phyloP scores from a whole-genome alignment of 2,113 vertebrate species.

The Crotalus viridis region DNA sequence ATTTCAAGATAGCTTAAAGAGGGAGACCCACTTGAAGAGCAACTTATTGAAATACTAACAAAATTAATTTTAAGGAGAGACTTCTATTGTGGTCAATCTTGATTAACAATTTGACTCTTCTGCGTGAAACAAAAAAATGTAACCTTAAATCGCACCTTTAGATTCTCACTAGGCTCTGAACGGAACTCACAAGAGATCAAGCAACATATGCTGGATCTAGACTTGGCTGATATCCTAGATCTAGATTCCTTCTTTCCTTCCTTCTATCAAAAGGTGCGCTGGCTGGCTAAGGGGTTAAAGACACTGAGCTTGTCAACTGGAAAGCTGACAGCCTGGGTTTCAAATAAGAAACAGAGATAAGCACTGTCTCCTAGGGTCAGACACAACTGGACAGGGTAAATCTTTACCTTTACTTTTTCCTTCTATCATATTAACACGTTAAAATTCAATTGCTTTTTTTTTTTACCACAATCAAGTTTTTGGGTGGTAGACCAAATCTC shows the following conservation, averaged over 20 bases:
- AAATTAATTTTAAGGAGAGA: not conserved
- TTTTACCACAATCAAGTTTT: not conserved
- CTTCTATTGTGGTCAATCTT: not conserved
- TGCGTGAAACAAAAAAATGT: not conserved
- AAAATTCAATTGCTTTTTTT: not conserved
- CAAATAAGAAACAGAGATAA: not conserved
- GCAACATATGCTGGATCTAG: not conserved
- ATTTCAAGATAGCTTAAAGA: not conserved
- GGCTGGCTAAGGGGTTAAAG: not conserved
- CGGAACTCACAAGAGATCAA: not conserved
- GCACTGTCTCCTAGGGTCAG: not conserved
- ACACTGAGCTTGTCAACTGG: not conserved
- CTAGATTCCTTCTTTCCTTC: not conserved
- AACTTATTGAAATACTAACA: not conserved
- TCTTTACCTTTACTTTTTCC: not conserved
- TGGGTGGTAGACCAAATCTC: not conserved
- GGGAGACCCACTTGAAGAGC: not conserved
- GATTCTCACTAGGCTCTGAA: not conserved
- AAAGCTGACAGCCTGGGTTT: not conserved
- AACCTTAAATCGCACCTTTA: not conserved
- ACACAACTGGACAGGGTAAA: not conserved
- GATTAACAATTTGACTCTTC: not conserved
- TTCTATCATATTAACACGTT: not conserved
- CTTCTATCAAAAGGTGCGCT: not conserved
- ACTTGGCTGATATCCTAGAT: not conserved